A percentile compares a stretch with the other conserved stretches of the same genome.
Conservation (phyloP, 2,888 invertebrate genomes). For the Leuctra nigra region DNA sequence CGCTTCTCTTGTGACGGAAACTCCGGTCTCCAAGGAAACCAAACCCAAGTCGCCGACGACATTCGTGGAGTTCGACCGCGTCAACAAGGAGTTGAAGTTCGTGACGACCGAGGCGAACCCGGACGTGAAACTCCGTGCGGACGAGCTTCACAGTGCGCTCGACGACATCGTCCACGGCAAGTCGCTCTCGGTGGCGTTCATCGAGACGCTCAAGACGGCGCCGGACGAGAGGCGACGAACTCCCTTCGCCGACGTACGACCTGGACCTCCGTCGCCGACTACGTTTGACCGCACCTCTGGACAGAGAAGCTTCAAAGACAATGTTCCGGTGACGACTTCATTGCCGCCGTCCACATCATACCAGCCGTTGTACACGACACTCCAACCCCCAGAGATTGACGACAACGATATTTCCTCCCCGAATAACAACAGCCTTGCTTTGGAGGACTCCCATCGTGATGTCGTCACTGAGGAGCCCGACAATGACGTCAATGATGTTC, state of each 20-base stretch:
- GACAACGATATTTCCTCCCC: background rate
- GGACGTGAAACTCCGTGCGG: background rate
- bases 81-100: background rate
- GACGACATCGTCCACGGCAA: conserved; percentile 10
- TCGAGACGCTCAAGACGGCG: background rate
- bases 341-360: background rate
- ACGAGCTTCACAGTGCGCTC: conserved; percentile 1
- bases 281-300: background rate
- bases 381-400: background rate
- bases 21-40: background rate
- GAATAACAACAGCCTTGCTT: background rate
- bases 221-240: conserved; percentile 1
- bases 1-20: background rate
- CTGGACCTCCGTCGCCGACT: background rate
- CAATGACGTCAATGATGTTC: background rate
- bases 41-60: background rate
- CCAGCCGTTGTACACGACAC: background rate
- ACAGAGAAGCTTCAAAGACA: background rate
- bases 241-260: background rate
- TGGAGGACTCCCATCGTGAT: conserved; percentile 13
- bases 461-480: conserved; percentile 1
- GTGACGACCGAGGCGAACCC: background rate
- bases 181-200: background rate
- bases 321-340: background rate
- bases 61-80: conserved; percentile 1